These are phyloP conservation scores for Pararge aegeria DNA, from an alignment of 1,140 invertebrate genomes.

Conservation along the genomic window DNA sequence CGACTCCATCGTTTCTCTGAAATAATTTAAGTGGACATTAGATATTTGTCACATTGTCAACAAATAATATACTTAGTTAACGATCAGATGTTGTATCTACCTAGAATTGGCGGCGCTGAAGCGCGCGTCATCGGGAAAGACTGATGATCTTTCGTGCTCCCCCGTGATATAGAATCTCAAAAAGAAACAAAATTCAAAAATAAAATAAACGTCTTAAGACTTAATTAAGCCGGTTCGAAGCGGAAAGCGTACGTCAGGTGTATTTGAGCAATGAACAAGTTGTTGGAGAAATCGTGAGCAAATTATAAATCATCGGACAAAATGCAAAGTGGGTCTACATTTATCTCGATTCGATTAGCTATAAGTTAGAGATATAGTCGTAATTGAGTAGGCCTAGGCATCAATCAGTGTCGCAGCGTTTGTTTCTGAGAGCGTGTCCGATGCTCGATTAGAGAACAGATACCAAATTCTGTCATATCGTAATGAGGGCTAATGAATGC, in stretches of 20 bases:
- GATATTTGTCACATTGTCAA: conserved; percentile 12
- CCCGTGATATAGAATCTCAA: conserved; percentile 79
- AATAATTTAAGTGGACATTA: conserved; percentile 39
- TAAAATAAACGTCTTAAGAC: conserved; percentile 46
- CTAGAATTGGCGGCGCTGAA: conserved; percentile 69
- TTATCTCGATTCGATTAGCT: conserved; percentile 47
- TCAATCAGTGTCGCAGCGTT: conserved; percentile 57
- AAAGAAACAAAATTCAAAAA: conserved; percentile 72
- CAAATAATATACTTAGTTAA: conserved; percentile 1
- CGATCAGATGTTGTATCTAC: conserved; percentile 57
- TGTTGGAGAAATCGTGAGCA: conserved; percentile 29
- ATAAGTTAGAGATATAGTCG: conserved; percentile 44
- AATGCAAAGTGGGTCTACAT: conserved; percentile 34
- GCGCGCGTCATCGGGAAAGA: conserved; percentile 72
- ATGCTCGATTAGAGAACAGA: conserved; percentile 46
- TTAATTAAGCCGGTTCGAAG: conserved; percentile 15
- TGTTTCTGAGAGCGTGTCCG: conserved; percentile 59
- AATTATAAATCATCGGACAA: conserved; percentile 34
- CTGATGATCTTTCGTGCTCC: conserved; percentile 70
- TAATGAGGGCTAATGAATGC: conserved; percentile 49
- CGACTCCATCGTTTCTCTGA: conserved; percentile 90
- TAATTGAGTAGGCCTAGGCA: conserved; percentile 50
- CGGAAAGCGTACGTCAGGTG: conserved; percentile 17
- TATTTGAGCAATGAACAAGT: conserved; percentile 27
- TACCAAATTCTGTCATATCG: conserved; percentile 48